Percentiles rank a stretch among this genome's conserved stretches.
phyloP scores from a whole-genome alignment of 2,888 invertebrate species.

The Pogonocherus hispidulus region DNA sequence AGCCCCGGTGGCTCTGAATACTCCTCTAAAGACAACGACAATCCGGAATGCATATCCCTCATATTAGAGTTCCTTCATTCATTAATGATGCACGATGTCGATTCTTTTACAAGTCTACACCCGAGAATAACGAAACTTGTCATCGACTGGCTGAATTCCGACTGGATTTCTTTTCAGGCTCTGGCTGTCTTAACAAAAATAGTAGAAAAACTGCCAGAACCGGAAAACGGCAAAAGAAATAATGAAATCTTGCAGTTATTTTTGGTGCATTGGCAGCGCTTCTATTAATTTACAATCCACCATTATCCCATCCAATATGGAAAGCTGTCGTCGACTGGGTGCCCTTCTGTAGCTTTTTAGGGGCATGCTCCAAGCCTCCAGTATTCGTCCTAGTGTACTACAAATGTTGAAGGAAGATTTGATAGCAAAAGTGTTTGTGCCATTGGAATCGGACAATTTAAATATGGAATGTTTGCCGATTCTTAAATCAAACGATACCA shows the following conservation, averaged over 20 bases:
- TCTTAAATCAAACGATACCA: slow-evolving; percentile 44
- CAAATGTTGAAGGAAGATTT: slow-evolving; percentile 28
- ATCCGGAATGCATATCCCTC: slow-evolving; percentile 69
- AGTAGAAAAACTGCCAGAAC: slow-evolving; percentile 61
- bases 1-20: slow-evolving; percentile 32
- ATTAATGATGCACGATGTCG: slow-evolving; percentile 67
- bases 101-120: slow-evolving; percentile 66
- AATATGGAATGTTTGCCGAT: slow-evolving; percentile 34
- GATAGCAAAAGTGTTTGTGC: slow-evolving; percentile 66
- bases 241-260: slow-evolving; percentile 59
- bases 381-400: slow-evolving; percentile 39
- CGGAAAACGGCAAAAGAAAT: slow-evolving; percentile 39
- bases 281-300: too few relatives aligned
- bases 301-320: slow-evolving; percentile 55
- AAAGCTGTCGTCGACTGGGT: slow-evolving; percentile 60
- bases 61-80: slow-evolving; percentile 71
- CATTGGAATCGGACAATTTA: slow-evolving; percentile 63
- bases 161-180: slow-evolving; percentile 68
- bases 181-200: slow-evolving; percentile 67
- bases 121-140: slow-evolving; percentile 67
- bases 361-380: slow-evolving; percentile 64
- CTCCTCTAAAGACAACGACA: slow-evolving; percentile 36
- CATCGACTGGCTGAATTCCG: slow-evolving; percentile 69
- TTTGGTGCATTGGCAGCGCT: too few relatives aligned
- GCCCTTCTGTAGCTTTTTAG: slow-evolving; percentile 70